phyloP scores from a whole-genome alignment of 1,140 invertebrate species.

The Drosophila ohnishii region DNA sequence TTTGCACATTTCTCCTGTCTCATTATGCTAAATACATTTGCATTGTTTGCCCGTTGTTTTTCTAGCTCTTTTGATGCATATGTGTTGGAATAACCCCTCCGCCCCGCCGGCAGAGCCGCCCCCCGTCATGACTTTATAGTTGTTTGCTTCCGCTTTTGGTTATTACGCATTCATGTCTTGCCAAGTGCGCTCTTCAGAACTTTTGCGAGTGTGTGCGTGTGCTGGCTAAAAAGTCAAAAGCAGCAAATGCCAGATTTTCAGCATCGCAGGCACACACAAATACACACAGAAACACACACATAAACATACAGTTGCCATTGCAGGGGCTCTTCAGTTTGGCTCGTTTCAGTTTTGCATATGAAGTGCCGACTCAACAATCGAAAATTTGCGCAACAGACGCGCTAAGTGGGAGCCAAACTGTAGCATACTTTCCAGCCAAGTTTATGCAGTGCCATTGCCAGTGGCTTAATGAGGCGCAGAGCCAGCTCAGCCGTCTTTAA shows the following conservation, averaged over 20 bases:
- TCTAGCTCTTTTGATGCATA: conserved; percentile 81
- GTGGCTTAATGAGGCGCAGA: conserved; percentile 54
- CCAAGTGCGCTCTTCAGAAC: conserved; percentile 78
- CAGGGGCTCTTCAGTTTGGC: conserved; percentile 16
- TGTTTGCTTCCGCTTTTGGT: conserved; percentile 80
- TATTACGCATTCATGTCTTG: conserved; percentile 81
- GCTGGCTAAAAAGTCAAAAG: conserved; percentile 72
- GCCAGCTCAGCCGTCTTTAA: conserved; percentile 21
- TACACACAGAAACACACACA: conserved; percentile 4
- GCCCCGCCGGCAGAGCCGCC: conserved; percentile 39
- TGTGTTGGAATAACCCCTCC: conserved; percentile 48
- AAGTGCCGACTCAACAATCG: conserved; percentile 79
- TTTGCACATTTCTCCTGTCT: conserved; percentile 81
- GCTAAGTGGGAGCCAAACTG: conserved; percentile 71
- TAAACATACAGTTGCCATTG: conserved; percentile 38
- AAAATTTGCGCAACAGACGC: conserved; percentile 77
- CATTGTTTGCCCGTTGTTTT: conserved; percentile 80
- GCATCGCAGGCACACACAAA: conserved; percentile 33
- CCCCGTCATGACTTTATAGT: conserved; percentile 71
- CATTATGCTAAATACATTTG: conserved; percentile 82
- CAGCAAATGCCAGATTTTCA: conserved; percentile 77
- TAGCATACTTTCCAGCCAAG: conserved; percentile 68
- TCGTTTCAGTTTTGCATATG: conserved; percentile 73
- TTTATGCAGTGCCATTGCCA: conserved; percentile 56
- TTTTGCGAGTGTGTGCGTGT: conserved; percentile 50